Evolutionary conservation across 2,888 invertebrate genomes (phyloP), one percentile per base, ranked within the genome.

Genomic region (Melanostoma mellinum): DNA sequence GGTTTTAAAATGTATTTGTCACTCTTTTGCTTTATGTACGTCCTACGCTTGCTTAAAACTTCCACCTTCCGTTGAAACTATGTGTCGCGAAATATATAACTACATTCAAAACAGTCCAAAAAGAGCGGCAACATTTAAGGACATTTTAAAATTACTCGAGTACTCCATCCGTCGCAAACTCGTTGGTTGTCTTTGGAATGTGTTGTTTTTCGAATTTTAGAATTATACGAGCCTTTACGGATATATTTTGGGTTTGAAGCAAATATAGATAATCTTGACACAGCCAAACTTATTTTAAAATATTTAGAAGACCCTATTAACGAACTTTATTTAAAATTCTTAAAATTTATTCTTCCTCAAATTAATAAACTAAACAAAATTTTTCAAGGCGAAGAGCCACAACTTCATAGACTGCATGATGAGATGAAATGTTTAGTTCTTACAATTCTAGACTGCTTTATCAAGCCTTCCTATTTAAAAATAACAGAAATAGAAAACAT

Each of bases 121-220:
- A 42, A 42, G 42, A 42, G 3, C 9, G 42, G 42, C 42, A 42
- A 42, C 6, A 9, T 42, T 9, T 4, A 6, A 42, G 9, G 6
- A 42, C 6, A 42, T 42, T 42, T 42, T 42, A 42, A 42, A 42
- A 42, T 9, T 42, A 42, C 42, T 42, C 9, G 4, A 42, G n/a
- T 61, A 6, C 50, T 50, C 32, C 50, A 50, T 50, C 50, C 50
- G 6, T 50, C 4, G 30, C 50, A 50, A 50, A 50, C 50, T 50
- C 32, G 30, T 50, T 50, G 50, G 50, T 30, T 50, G 9, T 32
- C 50, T 2, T 50, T 30, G 8, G 50, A 50, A 50, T 50, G 50
- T 32, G 50, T 50, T 50, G 50, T 50, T 50, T 9, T 50, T 6
- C 50, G 50, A 50, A 8, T 50, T 6, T 8, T 50, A 30, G 50